Evolutionary conservation across 2,888 invertebrate genomes (phyloP), one percentile per base, ranked within the genome.

Genomic region (Morpho deidamia): DNA sequence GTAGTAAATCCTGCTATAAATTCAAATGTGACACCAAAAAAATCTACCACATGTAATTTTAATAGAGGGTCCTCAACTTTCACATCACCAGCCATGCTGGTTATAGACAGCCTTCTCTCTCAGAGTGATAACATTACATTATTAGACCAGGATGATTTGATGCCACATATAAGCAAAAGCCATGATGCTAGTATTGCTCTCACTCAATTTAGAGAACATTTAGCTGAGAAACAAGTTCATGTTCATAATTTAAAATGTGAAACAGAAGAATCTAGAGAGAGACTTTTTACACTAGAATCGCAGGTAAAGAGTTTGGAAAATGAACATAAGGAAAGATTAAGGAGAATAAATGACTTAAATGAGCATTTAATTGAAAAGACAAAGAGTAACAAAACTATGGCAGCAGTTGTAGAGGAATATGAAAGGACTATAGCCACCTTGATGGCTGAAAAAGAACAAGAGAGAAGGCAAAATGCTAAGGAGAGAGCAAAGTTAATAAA

Each of bases 391-490:
- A 83, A 80, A 67, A 90, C 90, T 67, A 83, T 92, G 83, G 94
- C 94, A 67, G 89, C 91, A 64, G 93, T 95, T 44, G 92, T 95
- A 68, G 93, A 93, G 70, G 94, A 95, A 69, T 95, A 95, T 83
- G 95, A 95, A 75, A 94, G 94, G 73, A 94, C 95, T 56, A 94
- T 95, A 70, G 92, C 94, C 11, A 92, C 93, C 75, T 88, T 95
- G 70, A 92, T 95, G 68, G 91, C 93, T 43, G 94, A 94, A 71
- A 93, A 92, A 64, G 94, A 94, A 68, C 92, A 92, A 65, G 93
- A 93, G 56, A 92, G 92, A 67, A 92, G 92, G 70, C 80, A 90
- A 61, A 82, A 87, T 62, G 91, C 91, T 14, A 90, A 90, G 53
- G 90, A 91, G 58, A 85, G 91, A 64, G 75, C 76, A 33, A 88